Evolutionary conservation across 1,140 invertebrate species (phyloP).

Genomic region (Potamilus streckersoni): DNA sequence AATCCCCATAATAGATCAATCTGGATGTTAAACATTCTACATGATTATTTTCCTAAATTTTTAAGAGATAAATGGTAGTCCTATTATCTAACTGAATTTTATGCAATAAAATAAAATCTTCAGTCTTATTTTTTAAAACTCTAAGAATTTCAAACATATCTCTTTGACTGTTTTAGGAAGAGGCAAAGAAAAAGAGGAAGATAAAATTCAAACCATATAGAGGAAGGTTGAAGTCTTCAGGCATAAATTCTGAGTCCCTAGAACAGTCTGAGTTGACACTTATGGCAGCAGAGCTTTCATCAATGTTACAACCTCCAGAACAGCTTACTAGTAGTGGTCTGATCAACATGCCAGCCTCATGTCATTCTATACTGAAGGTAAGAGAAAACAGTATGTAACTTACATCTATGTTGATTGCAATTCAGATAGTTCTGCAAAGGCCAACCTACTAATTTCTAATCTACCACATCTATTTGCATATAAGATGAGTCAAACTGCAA

Average conservation of each 20-base stretch:
- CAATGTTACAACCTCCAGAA: conserved; percentile 22
- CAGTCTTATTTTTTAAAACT: no score
- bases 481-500: no score
- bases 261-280: conserved; percentile 61
- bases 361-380: conserved; percentile 63
- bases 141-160: not conserved
- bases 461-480: no score
- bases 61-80: no score
- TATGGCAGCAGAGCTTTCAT: conserved; percentile 37
- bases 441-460: no score
- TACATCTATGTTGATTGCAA: no score
- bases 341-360: conserved; percentile 59
- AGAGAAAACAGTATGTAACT: not conserved
- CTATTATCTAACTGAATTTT: no score
- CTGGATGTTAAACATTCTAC: no score
- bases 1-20: no score
- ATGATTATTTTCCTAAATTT: no score
- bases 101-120: no score
- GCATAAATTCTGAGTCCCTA: conserved; percentile 55
- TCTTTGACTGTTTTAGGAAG: not conserved
- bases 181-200: conserved; percentile 40
- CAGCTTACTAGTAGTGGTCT: conserved; percentile 39
- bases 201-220: conserved; percentile 57
- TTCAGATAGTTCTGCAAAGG: no score
- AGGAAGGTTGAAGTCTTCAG: conserved; percentile 52